Evolutionary conservation across 2,797 vertebrate species (phyloP).

Genomic region (Leontocebus nigricollis): DNA sequence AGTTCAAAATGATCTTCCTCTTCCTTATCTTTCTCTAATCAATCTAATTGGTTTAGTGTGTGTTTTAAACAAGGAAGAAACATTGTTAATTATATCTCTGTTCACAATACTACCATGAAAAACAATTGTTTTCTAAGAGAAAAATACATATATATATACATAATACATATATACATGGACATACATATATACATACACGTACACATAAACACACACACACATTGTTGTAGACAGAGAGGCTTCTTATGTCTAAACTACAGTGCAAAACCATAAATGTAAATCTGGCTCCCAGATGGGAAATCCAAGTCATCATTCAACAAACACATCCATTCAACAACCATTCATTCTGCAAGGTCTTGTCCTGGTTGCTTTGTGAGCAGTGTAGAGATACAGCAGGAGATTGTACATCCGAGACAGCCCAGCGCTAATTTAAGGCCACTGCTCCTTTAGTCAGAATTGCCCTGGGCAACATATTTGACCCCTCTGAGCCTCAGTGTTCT

Average conservation of each 20-base stretch:
- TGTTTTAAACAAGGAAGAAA: slow-evolving; percentile 3
- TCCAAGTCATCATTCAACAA: background rate
- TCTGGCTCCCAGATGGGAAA: background rate
- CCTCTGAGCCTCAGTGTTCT: slow-evolving; percentile 1
- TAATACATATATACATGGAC: background rate
- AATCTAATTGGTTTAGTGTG: background rate
- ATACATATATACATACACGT: background rate
- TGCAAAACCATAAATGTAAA: background rate
- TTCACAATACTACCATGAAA: background rate
- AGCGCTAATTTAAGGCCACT: background rate
- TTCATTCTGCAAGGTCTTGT: background rate
- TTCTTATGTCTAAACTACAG: background rate
- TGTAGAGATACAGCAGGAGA: background rate
- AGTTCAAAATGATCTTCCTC: slow-evolving; percentile 12
- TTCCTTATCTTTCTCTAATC: background rate
- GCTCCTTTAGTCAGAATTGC: background rate
- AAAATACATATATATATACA: background rate
- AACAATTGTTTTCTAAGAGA: background rate
- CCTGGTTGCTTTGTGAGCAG: background rate
- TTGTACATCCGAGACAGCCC: background rate
- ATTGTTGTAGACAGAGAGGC: background rate
- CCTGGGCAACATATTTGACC: background rate
- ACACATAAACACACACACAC: too few relatives aligned
- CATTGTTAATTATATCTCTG: slow-evolving; percentile 24
- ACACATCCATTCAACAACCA: background rate